Base-by-base conservation (phyloP, 2,888 invertebrate genomes). In the Drosophila kokeensis region DNA sequence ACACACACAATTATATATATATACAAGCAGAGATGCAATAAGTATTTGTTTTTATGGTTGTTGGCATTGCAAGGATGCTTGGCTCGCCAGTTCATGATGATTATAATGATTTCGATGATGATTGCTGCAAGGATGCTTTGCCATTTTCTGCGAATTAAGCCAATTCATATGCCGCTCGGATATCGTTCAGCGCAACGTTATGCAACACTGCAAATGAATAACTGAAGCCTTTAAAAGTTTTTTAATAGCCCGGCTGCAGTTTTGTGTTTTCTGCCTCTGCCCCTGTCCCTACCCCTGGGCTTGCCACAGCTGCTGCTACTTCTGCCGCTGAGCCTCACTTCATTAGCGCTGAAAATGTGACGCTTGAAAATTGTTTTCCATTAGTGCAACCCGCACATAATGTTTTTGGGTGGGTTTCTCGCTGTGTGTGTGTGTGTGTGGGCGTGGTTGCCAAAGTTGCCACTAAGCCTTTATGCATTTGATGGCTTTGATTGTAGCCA, bases 401-500 rank as follows among this genome's bases (percentile, higher is more conserved):
- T 27, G 30, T 21, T 29, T 11, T 11, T 30, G 38, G 45, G 50
- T 34, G 57, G 63, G 34, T 27, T 52, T 29, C 27, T 40, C 13
- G n/a, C 7, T 62, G 1, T 45, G 59, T 67, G 58, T 54, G 54
- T 64, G 55, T 18, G 42, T n/a, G 24, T 8, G 32, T 45, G 70
- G 59, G 60, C 50, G 71, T 66, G 67, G 30, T 60, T 65, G 63
- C 48, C 68, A 69, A 73, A 63, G 68, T 83, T 84, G 53, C 59
- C 72, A 66, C 84, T 86, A 83, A 88, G 87, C 89, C 85, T 86
- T 88, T 86, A 82, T 86, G 87, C 87, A 80, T 82, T 86, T 88
- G 85, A 88, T 86, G 89, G 87, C 89, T 86, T 82, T 86, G 89
- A 88, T 76, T 82, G 76, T 61, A 66, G 73, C 66, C 58, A 40